Conservation (phyloP, 2,888 invertebrate genomes). For the Drosophila nr. fundita region DNA sequence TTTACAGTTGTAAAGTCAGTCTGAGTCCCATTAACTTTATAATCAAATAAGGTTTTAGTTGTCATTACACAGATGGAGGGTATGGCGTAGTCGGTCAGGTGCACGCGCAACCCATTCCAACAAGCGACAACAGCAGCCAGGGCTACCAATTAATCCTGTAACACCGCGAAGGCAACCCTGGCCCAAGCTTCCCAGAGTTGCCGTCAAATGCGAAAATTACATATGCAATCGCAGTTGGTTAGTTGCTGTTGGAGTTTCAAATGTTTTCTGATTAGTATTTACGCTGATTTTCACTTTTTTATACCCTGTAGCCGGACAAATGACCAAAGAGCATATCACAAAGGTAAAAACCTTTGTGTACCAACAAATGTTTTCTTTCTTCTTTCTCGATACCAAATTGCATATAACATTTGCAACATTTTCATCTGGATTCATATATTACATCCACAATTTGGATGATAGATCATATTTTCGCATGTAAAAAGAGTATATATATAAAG, state of each 20-base stretch:
- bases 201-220: not conserved
- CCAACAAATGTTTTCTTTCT: not conserved
- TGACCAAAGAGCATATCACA: not conserved
- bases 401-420: not conserved
- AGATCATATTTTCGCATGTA: not conserved
- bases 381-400: not conserved
- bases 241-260: slow-evolving; percentile 10
- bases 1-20: too few species aligned
- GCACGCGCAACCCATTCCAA: not conserved
- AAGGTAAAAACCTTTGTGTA: not conserved
- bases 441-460: not conserved
- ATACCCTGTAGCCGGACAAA: not conserved
- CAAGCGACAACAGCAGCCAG: not conserved
- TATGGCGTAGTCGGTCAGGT: not conserved
- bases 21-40: not conserved
- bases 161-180: not conserved
- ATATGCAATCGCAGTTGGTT: slow-evolving; percentile 3
- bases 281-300: slow-evolving; percentile 17
- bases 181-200: not conserved
- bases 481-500: not conserved
- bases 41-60: not conserved
- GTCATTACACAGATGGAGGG: not conserved
- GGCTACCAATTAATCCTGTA: not conserved
- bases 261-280: slow-evolving; percentile 3
- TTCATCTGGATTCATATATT: not conserved